Evolutionary conservation across 2,797 vertebrate species (phyloP).

Genomic region (Oophaga sylvatica): DNA sequence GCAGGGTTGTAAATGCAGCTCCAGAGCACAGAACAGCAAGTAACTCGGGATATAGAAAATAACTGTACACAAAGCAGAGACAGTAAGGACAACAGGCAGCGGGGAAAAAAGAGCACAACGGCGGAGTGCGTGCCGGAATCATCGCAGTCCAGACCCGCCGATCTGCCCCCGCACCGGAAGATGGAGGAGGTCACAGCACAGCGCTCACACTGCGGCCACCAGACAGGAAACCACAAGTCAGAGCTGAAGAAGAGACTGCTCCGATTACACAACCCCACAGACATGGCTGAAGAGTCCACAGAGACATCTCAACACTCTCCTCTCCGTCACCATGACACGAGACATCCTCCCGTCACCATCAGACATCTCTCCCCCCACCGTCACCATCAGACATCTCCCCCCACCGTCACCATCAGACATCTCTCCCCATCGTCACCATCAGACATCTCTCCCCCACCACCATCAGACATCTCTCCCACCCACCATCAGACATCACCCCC

Average conservation of each 20-base stretch:
- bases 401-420: not conserved
- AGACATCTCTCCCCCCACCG: not conserved
- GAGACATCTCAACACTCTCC: not conserved
- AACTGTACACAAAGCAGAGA: too few species aligned
- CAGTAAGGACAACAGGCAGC: too few species aligned
- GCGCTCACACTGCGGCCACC: not conserved
- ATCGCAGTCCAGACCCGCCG: not conserved
- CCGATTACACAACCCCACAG: not conserved
- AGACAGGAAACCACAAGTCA: not conserved
- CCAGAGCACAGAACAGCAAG: too few species aligned
- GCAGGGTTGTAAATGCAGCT: too few species aligned
- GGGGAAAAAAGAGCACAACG: too few species aligned
- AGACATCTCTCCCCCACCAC: not conserved
- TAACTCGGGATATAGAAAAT: too few species aligned
- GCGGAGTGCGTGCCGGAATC: too few species aligned
- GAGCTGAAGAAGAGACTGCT: not conserved
- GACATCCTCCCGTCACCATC: not conserved
- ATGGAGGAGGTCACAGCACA: not conserved
- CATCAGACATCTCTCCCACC: not conserved
- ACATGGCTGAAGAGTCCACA: not conserved
- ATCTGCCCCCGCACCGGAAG: not conserved
- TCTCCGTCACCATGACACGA: too few species aligned
- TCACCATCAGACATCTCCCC: not conserved
- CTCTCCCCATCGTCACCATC: not conserved
- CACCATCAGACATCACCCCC: too few species aligned